Evolutionary conservation across 2,888 invertebrate genomes (phyloP), one percentile per base, ranked within the genome.

Genomic region (Pachymerium ferrugineum): DNA sequence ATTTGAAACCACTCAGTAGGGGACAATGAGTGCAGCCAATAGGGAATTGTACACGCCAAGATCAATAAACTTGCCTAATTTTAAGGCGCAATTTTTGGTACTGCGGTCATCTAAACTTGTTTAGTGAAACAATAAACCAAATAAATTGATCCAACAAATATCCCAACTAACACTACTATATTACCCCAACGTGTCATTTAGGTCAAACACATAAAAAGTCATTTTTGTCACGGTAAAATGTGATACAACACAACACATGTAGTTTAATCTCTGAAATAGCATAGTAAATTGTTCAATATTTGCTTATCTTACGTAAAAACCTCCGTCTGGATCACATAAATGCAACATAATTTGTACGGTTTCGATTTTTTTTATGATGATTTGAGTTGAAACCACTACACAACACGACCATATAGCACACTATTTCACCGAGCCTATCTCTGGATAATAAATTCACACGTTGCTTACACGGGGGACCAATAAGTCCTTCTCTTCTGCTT

Each of bases 1-100:
- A 62, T 62, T 62, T 62, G 62, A 62, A 25, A 62, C 62, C 62
- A 62, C 62, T 62, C 62, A 62, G 62, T 62, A 62, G 62, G 62
- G 62, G 62, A 62, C 62, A 62, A 62, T 62, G 62, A 62, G 62
- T 12, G 25, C 62, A 62, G 62, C 28, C 62, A 25, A 62, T 62
- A 62, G 62, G 62, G 62, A 62, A 62, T 62, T 62, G 62, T 62
- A 62, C 28, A 62, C 62, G 25, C 22, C 25, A 62, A n/a, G n/a
- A 62, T 62, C 62, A 62, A 62, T 62, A 62, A 62, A 62, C 25
- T 62, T 62, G 62, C 62, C 62, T 62, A 62, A 62, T 28, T 62
- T 62, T 62, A 62, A 62, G 62, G n/a, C 28, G 12, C 62, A 62
- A 62, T 62, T 62, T 62, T 62, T 62, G 62, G 62, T 25, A 62